Evolutionary conservation across 2,113 vertebrate genomes (phyloP).

Genomic region (Sakesphorus luctuosus): DNA sequence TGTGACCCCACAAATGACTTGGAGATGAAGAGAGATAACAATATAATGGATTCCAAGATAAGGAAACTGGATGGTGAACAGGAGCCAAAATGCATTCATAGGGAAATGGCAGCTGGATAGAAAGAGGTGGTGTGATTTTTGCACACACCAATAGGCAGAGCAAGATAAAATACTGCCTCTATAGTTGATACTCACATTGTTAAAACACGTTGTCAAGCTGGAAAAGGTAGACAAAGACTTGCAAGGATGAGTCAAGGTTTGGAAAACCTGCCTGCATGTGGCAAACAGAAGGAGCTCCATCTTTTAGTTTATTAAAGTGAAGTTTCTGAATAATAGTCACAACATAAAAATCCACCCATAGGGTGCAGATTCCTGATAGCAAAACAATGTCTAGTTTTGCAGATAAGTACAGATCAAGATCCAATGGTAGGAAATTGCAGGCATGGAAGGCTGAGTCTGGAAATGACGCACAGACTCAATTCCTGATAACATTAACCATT

Average conservation of each 20-base stretch:
- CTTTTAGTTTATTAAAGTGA: slow-evolving; percentile 12
- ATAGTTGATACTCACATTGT: neutral
- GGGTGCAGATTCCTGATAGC: slow-evolving; percentile 31
- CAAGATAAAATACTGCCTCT: neutral
- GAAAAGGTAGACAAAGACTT: slow-evolving; percentile 22
- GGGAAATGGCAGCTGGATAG: neutral
- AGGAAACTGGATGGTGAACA: neutral
- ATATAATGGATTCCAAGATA: neutral
- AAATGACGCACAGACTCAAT: neutral
- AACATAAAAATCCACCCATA: neutral
- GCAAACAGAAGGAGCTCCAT: neutral
- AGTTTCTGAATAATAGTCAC: neutral
- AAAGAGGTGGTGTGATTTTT: neutral
- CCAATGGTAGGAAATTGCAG: slow-evolving; percentile 40
- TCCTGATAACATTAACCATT: neutral
- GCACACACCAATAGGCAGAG: neutral
- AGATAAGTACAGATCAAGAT: slow-evolving; percentile 47
- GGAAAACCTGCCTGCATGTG: neutral
- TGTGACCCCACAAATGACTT: neutral
- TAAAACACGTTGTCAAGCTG: neutral
- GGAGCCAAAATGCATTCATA: neutral
- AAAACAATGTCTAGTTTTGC: slow-evolving; percentile 18
- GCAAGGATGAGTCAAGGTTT: slow-evolving; percentile 4
- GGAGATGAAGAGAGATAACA: neutral
- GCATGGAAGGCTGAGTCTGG: neutral